Evolutionary conservation across 2,797 vertebrate species (phyloP), one percentile per base, ranked within the genome.

Genomic region (Melanotaenia boesemani): DNA sequence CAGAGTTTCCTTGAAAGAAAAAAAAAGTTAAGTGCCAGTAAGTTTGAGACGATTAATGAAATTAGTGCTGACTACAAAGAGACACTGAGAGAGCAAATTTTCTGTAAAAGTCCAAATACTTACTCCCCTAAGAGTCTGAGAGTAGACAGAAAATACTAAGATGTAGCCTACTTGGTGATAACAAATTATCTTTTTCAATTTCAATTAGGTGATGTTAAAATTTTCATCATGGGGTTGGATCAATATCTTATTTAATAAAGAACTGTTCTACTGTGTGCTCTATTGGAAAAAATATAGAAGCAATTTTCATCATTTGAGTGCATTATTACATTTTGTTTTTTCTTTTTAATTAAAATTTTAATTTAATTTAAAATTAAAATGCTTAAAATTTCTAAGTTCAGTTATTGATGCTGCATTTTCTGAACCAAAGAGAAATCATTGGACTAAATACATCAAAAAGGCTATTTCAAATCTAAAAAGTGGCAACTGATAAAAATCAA

Each of bases 401-500:
- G 28, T 24, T n/a, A 28, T n/a, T 32, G 26, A 10, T 32, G 6
- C 46, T 37, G 18, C 0, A 1, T 55, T 68, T 55, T 65, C 22
- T 67, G 60, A 22, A 24, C 11, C 6, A 34, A 11, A 37, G 6
- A 26, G 18, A 28, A 64, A 75, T 61, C 74, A 48, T 59, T 70
- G 24, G 10, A 73, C 58, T 62, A 32, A 74, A 77, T 55, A 20
- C 16, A 20, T 37, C 48, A 16, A 56, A 62, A 24, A 65, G 55
- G 62, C 55, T 62, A 76, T 79, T 83, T 18, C 78, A 72, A 83
- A 80, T 81, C 85, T 80, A 86, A 41, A 26, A 69, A 73, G 67
- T 80, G 74, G 81, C 75, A 88, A 79, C 76, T 82, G 86, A 92
- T 87, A 90, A 76, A 80, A 60, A 84, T 87, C 80, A 86, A 85